phyloP scores from a whole-genome alignment of 2,113 vertebrate species.

The Antidorcas marsupialis region DNA sequence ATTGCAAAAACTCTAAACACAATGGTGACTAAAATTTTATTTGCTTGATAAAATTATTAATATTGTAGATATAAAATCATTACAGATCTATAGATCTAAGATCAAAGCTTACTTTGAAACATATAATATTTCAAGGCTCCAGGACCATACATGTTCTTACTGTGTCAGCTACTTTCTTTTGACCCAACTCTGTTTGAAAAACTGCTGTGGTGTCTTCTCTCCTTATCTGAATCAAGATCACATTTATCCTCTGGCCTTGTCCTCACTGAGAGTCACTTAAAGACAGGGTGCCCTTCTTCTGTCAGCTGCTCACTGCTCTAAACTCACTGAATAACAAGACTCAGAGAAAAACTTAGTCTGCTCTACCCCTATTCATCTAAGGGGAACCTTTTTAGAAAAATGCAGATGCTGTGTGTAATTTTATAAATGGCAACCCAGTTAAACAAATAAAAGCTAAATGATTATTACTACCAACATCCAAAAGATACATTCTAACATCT shows the following conservation, averaged over 20 bases:
- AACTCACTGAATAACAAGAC: background rate
- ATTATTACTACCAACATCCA: background rate
- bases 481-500: background rate
- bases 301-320: background rate
- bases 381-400: background rate
- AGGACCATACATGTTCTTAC: background rate
- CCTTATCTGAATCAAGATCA: background rate
- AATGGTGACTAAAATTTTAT: background rate
- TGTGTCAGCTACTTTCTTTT: background rate
- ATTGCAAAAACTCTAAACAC: background rate
- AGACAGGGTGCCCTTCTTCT: background rate
- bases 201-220: background rate
- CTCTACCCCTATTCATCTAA: background rate
- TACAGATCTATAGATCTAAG: background rate
- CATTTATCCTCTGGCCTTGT: background rate
- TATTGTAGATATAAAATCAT: background rate
- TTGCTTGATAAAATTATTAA: background rate
- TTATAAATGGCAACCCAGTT: background rate
- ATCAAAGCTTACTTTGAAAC: background rate
- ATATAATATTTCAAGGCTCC: background rate
- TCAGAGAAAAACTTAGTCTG: background rate
- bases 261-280: background rate
- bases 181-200: conserved; percentile 21
- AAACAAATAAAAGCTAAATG: background rate
- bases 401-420: background rate